Base-by-base conservation (phyloP, 2,888 invertebrate species). In the Archips xylosteana region DNA sequence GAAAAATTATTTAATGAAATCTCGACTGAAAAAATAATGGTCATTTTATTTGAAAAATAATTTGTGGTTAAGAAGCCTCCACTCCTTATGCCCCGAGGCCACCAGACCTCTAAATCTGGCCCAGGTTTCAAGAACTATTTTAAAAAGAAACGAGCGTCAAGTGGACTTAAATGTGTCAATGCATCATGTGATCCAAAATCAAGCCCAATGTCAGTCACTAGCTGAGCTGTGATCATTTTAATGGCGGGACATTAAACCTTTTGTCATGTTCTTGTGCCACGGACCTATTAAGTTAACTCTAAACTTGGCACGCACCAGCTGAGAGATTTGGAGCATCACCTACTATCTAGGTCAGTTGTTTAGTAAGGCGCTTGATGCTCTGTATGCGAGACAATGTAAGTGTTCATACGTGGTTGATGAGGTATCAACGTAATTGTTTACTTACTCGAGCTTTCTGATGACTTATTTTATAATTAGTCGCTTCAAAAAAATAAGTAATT, bases 311-410 rank as follows among this genome's bases (percentile, higher is more conserved):
- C 86, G 86, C 85, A 88, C 89, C 83, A 83, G 78, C 81, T 81
- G 78, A 82, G 83, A 87, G 86, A 92, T 92, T 89, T 88, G 86
- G 90, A 89, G 88, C 89, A 85, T 85, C 85, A 64, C 51, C 51
- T 47, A 84, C 84, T 87, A 92, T 88, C 90, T 91, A 84, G 92
- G 92, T 91, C 93, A 92, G 85, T 92, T 90, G 91, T 78, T 91
- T 89, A 87, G 91, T 91, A 89, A 89, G 86, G 83, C 91, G 80
- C 80, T 83, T 82, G 80, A 81, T 81, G 81, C 81, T 79, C 75
- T 80, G 80, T 78, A 79, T 79, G 76, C 67, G 77, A 76, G 78
- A 83, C 82, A 82, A 83, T 82, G 79, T 76, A 68, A 75, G 74
- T 75, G 70, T 72, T 75, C 75, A 70, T 65, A 75, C 77, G 66